Evolutionary conservation across 2,113 vertebrate species (phyloP).

Genomic region (Lepisosteus oculatus): DNA sequence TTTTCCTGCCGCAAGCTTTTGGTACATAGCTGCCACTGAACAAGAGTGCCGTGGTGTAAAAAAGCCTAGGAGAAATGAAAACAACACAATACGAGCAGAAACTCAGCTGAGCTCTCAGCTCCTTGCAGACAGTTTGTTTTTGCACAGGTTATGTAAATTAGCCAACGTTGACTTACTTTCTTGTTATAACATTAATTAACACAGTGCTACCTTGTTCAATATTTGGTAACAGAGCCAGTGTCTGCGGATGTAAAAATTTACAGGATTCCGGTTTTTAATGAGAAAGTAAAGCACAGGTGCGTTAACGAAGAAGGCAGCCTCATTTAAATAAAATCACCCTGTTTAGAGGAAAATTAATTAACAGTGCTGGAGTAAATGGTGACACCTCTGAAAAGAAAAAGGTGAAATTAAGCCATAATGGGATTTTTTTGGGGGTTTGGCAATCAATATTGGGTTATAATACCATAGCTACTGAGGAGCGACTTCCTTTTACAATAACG

Average conservation of each 20-base stretch:
- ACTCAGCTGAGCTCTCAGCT: conserved; percentile 14
- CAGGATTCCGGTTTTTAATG: conserved; percentile 68
- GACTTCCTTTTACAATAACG: too few species aligned
- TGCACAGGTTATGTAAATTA: conserved; percentile 62
- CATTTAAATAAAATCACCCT: conserved; percentile 60
- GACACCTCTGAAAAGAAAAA: conserved; percentile 30
- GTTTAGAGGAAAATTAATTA: conserved; percentile 57
- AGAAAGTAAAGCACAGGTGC: conserved; percentile 65
- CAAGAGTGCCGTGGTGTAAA: conserved; percentile 14
- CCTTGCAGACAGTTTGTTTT: conserved; percentile 38
- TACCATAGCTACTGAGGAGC: too few species aligned
- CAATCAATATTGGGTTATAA: too few species aligned
- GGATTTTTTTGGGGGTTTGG: conserved; percentile 24
- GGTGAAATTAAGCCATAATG: conserved; percentile 35
- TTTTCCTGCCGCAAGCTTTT: conserved; percentile 24
- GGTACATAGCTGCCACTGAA: neutral
- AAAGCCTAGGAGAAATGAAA: conserved; percentile 38
- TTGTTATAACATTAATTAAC: conserved; percentile 74
- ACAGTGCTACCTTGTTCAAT: conserved; percentile 71
- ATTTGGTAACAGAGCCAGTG: conserved; percentile 66
- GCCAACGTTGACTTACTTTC: conserved; percentile 38
- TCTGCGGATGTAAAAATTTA: conserved; percentile 64
- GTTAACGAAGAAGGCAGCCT: conserved; percentile 60
- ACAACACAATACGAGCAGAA: conserved; percentile 14
- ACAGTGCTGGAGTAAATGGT: conserved; percentile 31